phyloP scores from a whole-genome alignment of 2,113 vertebrate species.

The Oryctolagus cuniculus region mOryCun1.1 NC_091432.1:142291001-142291500 shows the following conservation, averaged over 20 bases:
- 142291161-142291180: not conserved
- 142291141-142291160: not conserved
- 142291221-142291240: not conserved
- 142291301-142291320: not conserved
- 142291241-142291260: not conserved
- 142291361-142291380: too few species aligned
- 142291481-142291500: not conserved
- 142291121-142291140: not conserved
- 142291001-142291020: too few species aligned
- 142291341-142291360: too few species aligned
- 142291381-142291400: not conserved
- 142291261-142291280: not conserved
- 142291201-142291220: not conserved
- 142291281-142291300: not conserved
- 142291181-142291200: not conserved
- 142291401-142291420: not conserved
- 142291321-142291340: conserved; percentile 2
- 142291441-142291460: not conserved
- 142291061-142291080: too few species aligned
- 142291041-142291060: too few species aligned
- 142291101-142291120: not conserved
- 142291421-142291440: not conserved
- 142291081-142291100: not conserved
- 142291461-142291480: not conserved
- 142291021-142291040: too few species aligned